phyloP scores from a whole-genome alignment of 2,888 invertebrate species.

The Rapana venosa region DNA sequence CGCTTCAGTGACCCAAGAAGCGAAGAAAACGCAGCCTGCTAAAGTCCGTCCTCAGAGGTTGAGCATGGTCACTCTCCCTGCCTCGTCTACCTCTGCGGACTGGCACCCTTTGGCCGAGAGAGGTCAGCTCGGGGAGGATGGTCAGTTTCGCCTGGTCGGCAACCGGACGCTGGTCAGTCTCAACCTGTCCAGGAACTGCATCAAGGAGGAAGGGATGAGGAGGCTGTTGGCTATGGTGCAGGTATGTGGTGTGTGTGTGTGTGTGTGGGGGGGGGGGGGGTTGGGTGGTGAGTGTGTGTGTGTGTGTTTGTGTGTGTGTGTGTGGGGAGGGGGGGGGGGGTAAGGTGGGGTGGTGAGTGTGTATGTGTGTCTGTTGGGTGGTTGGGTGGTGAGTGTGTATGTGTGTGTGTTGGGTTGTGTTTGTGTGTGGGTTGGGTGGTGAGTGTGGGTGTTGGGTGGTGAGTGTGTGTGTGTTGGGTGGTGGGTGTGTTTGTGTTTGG shows the following conservation, averaged over 20 bases:
- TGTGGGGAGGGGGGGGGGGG: not conserved
- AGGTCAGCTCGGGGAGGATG: not conserved
- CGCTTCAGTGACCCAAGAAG: no score
- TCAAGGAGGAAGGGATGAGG: slow-evolving; percentile 15
- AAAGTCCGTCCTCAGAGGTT: no score
- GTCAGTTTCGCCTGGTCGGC: not conserved
- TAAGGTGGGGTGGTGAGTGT: not conserved
- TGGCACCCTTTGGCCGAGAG: not conserved
- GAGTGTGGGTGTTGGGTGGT: not conserved
- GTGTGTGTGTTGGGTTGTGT: not conserved
- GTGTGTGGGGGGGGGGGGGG: not conserved
- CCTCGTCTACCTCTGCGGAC: not conserved
- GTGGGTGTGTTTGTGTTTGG: not conserved
- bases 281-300: not conserved
- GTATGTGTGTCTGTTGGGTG: not conserved
- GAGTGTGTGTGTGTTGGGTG: not conserved
- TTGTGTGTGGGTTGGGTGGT: not conserved
- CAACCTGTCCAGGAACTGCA: not conserved
- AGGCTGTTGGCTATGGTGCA: not conserved
- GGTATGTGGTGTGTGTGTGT: not conserved
- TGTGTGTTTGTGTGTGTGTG: slow-evolving; percentile 17
- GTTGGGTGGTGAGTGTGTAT: not conserved
- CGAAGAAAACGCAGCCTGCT: no score
- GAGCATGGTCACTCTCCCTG: no score
- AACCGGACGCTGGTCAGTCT: slow-evolving; percentile 21